Base-by-base conservation (phyloP, 2,888 invertebrate species). In the Blastobasis lacticolella region DNA sequence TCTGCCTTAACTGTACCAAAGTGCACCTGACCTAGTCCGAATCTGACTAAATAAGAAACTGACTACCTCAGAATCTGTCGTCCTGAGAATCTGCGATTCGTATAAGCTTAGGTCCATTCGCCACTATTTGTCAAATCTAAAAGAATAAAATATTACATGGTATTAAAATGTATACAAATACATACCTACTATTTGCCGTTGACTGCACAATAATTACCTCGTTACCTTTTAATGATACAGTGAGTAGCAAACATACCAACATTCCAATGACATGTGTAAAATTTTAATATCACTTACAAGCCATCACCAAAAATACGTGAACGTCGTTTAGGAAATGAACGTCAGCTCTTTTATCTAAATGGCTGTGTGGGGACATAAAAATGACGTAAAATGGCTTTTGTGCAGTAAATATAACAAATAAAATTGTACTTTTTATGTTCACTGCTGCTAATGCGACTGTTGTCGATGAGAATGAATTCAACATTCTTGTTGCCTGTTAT, bases 301-400 rank as follows among this genome's bases (percentile, higher is more conserved):
- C 23, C 23, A 23, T 23, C 23, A 23, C 23, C 23, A 23, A 23
- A 23, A 23, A 23, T 23, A 23, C 23, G 23, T 23, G 3, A 23
- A 23, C 55, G 65, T 71, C 76, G 72, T 76, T 80, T 71, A 70
- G 75, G 75, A 79, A 82, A 81, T 76, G 75, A 75, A 65, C 64
- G 68, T 76, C 78, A 76, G 75, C 78, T 70, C 64, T 77, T 77
- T 82, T 82, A 83, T 83, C 82, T 83, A 80, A 83, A 82, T 75
- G 76, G 75, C 68, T 63, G 67, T 66, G 67, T 69, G 72, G 74
- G 72, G 64, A 67, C 76, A 73, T 79, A 80, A 82, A 82, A 82
- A 76, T 73, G 78, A 75, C 76, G 76, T 79, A 79, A 81, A 77
- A 71, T 62, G 59, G 66, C 61, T 73, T 78, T 76, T 67, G 75